Evolutionary conservation across 2,113 vertebrate species (phyloP), one percentile per base, ranked within the genome.

Genomic region (Anser brachyrhynchus): DNA sequence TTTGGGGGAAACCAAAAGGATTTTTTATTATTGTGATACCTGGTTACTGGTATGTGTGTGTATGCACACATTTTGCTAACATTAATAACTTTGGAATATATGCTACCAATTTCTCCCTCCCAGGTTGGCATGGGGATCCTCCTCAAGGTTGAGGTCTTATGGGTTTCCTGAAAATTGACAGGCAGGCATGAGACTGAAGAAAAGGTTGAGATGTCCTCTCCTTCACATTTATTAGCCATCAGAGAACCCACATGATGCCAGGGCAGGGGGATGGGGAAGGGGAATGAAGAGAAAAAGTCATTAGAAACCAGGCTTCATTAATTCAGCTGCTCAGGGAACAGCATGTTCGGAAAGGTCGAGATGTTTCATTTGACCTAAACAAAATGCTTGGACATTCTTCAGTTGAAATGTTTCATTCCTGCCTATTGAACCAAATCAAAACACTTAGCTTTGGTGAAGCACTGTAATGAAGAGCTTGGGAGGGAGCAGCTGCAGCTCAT

Each of bases 241-340:
- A 26, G 87, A 90, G 84, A 91, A 72, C 22, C 35, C 77, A 69
- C 43, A 44, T 20, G 43, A 82, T 64, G 81, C 57, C 33, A 75
- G 49, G 31, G 43, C 39, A 61, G n/a, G 20, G n/a, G 23, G 2
- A 4, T 61, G 66, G 33, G 62, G 46, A 85, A 79, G 22, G n/a
- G 59, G 66, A 94, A 57, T 13, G 70, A 89, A 84, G 39, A 61
- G 49, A 4, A 61, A 87, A 89, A 83, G 77, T 65, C 58, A 49
- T 94, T 96, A 95, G 78, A 91, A 94, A 91, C 17, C 33, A 92
- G 62, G 81, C 78, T 94, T 91, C 92, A 87, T 96, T 95, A 95
- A 91, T 90, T 94, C 84, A 85, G 54, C 82, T 82, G 75, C 71
- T 85, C 0, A 0, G 67, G 46, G 39, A 92, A 51, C 51, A 64